Evolutionary conservation across 1,140 invertebrate species (phyloP), one percentile per base, ranked within the genome.

Genomic region (Trichomalopsis sarcophagae): DNA sequence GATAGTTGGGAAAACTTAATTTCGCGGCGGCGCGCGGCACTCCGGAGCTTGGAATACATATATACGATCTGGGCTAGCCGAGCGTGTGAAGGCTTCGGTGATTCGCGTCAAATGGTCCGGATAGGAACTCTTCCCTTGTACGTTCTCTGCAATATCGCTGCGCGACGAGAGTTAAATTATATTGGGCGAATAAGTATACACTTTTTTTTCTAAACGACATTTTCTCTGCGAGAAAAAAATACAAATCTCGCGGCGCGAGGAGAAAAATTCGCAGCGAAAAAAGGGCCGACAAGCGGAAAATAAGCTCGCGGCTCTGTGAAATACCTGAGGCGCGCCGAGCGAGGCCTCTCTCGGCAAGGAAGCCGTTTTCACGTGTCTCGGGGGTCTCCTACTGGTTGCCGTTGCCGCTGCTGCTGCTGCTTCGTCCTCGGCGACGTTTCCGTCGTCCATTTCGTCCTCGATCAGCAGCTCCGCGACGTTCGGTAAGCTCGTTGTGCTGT

Each of bases 401-500:
- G 85, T 23, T 33, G 75, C 85, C 82, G 30, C 74, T 71, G n/a
- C 47, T 14, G 30, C 74, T 71, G n/a, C 47, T 14, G 81, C 13
- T 62, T 69, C 62, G 33, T 86, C 30, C 66, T 79, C 82, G 47
- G 82, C 84, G 68, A 50, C 85, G 85, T n/a, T 82, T 77, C 36
- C 82, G 17, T 4, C 21, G 14, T 62, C 21, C 21, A 6, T n/a
- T 4, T 62, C 55, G 2, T 62, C 55, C 55, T 62, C 55, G 55
- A 17, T 21, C 55, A 90, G 87, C 50, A 94, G 89, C 86, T 94
- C 93, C 87, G 90, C 91, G 88, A 94, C 94, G 90, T 94, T 94
- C 36, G 94, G 94, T 81, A 94, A 89, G 44, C 94, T 94, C 85
- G 92, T 91, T 17, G 93, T 94, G 79, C 92, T 93, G 82, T 87